Evolutionary conservation across 1,140 invertebrate species (phyloP).

Genomic region (Bombus breviceps): DNA sequence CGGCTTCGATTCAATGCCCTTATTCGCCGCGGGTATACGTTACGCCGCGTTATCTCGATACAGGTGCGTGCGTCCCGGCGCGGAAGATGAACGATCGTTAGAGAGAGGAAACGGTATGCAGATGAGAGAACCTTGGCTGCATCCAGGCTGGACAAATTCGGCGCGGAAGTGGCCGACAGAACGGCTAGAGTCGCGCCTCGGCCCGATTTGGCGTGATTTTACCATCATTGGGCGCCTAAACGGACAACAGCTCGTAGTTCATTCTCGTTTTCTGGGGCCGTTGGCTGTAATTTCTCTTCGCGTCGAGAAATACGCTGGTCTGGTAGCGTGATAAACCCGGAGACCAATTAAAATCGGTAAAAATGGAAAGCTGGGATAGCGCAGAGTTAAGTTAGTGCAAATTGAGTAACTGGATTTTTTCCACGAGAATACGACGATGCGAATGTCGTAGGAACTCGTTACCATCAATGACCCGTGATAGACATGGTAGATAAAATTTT

Average conservation of each 20-base stretch:
- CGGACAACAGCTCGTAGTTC: background rate
- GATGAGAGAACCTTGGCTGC: constrained; percentile 38
- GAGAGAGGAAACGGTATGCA: constrained; percentile 66
- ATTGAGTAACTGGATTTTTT: background rate
- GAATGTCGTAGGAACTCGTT: no score
- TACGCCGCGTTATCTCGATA: constrained; percentile 72
- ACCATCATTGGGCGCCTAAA: constrained; percentile 10
- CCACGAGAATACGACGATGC: background rate
- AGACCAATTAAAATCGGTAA: background rate
- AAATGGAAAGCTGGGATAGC: background rate
- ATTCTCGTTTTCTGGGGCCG: background rate
- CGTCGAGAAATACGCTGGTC: background rate
- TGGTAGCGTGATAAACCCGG: background rate
- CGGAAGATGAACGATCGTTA: constrained; percentile 68
- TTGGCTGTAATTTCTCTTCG: background rate
- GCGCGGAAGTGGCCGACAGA: constrained; percentile 21
- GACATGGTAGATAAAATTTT: background rate
- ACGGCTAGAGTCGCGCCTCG: constrained; percentile 10
- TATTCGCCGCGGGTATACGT: constrained; percentile 69
- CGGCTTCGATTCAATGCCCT: constrained; percentile 76
- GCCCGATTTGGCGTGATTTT: constrained; percentile 50
- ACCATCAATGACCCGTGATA: no score
- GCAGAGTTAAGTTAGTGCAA: background rate
- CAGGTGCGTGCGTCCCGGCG: constrained; percentile 69
- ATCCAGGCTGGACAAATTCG: constrained; percentile 43